phyloP scores from a whole-genome alignment of 1,140 invertebrate species.

The Sipha flava region DNA sequence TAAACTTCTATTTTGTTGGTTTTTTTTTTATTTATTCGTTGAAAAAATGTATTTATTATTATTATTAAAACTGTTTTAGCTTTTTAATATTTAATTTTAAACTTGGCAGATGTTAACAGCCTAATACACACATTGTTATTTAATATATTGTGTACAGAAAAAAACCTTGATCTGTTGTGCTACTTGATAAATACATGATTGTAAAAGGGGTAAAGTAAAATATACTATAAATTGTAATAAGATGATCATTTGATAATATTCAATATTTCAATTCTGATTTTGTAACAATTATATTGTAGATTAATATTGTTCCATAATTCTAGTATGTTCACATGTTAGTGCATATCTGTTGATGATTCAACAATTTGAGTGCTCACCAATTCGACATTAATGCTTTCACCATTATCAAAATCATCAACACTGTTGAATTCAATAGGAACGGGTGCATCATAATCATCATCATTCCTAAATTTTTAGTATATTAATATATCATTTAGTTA shows the following conservation, averaged over 20 bases:
- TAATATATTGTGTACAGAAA: not conserved
- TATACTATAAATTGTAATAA: constrained; percentile 2
- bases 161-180: not conserved
- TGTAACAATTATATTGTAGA: not conserved
- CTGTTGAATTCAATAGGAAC: not conserved
- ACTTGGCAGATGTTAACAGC: constrained; percentile 1
- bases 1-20: not conserved
- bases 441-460: constrained; percentile 10
- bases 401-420: not conserved
- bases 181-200: not conserved
- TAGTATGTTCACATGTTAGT: not conserved
- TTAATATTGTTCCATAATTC: not conserved
- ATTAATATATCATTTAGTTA: not conserved
- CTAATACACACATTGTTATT: not conserved
- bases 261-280: not conserved
- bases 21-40: not conserved
- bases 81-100: not conserved
- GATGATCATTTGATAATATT: not conserved
- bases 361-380: not conserved
- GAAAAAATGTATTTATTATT: not conserved
- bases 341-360: constrained; percentile 7
- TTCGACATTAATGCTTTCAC: not conserved
- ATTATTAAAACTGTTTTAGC: not conserved
- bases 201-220: not conserved
- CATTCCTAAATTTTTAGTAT: not conserved